phyloP scores from a whole-genome alignment of 2,113 vertebrate species.

The Corapipo altera region DNA sequence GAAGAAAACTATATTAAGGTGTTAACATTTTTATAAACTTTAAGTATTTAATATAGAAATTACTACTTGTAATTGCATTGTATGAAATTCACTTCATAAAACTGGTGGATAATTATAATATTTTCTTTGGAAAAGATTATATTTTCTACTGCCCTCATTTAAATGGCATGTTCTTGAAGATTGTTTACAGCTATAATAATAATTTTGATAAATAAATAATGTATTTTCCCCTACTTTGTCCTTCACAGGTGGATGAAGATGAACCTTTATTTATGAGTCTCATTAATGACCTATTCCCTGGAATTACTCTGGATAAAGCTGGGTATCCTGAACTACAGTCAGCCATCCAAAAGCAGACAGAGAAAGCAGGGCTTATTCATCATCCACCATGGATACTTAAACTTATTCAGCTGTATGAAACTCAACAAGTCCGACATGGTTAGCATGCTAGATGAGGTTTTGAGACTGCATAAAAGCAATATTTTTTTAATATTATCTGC shows the following conservation, averaged over 20 bases:
- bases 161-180: background rate
- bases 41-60: conserved; percentile 26
- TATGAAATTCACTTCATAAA: background rate
- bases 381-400: conserved; percentile 85
- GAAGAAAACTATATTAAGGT: background rate
- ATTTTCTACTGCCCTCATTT: background rate
- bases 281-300: conserved; percentile 85
- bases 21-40: background rate
- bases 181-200: background rate
- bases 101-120: background rate
- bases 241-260: conserved; percentile 83
- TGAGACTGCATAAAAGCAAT: background rate
- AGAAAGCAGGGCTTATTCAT: conserved; percentile 77
- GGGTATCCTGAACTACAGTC: conserved; percentile 82
- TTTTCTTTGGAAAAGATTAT: background rate
- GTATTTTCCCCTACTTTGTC: background rate
- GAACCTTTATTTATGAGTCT: conserved; percentile 87
- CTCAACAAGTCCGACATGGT: conserved; percentile 84
- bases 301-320: conserved; percentile 82
- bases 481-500: background rate
- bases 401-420: conserved; percentile 86
- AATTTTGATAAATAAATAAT: conserved; percentile 7
- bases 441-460: conserved; percentile 33
- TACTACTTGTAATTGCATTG: background rate
- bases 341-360: conserved; percentile 76